Conservation (phyloP, 2,888 invertebrate genomes). For the Xylocampa areola region DNA sequence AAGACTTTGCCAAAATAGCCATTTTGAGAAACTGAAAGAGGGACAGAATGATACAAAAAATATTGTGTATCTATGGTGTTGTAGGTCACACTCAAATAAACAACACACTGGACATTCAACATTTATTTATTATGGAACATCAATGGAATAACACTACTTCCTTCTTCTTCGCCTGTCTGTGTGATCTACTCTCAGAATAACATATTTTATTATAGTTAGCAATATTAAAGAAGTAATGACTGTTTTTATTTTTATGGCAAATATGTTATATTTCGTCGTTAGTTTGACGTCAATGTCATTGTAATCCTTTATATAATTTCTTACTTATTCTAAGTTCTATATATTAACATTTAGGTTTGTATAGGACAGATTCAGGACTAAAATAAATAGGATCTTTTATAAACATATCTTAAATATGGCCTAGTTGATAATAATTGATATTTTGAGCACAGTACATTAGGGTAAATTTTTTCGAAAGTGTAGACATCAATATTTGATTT, state of each 20-base stretch:
- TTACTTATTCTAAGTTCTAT: constrained; percentile 38
- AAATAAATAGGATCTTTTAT: constrained; percentile 53
- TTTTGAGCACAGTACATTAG: constrained; percentile 35
- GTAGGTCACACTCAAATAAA: not conserved
- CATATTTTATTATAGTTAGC: constrained; percentile 36
- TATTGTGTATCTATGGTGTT: not conserved
- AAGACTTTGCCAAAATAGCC: no score
- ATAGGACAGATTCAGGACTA: constrained; percentile 47
- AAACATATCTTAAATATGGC: constrained; percentile 34
- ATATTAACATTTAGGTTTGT: constrained; percentile 54
- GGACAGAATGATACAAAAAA: no score
- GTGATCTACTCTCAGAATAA: constrained; percentile 40
- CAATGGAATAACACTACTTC: constrained; percentile 69
- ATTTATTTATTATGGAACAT: constrained; percentile 78
- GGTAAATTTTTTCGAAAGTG: constrained; percentile 32
- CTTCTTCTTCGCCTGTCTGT: constrained; percentile 17
- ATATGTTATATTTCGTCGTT: constrained; percentile 36
- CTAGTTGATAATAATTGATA: constrained; percentile 33
- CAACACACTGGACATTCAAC: constrained; percentile 65
- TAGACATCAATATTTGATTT: constrained; percentile 30
- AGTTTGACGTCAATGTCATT: constrained; percentile 28
- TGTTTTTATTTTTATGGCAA: constrained; percentile 57
- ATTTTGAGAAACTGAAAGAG: no score
- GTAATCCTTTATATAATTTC: constrained; percentile 21
- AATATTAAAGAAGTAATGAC: constrained; percentile 51